Conservation (phyloP, 2,797 vertebrate genomes). For the Anguilla megastoma region DNA sequence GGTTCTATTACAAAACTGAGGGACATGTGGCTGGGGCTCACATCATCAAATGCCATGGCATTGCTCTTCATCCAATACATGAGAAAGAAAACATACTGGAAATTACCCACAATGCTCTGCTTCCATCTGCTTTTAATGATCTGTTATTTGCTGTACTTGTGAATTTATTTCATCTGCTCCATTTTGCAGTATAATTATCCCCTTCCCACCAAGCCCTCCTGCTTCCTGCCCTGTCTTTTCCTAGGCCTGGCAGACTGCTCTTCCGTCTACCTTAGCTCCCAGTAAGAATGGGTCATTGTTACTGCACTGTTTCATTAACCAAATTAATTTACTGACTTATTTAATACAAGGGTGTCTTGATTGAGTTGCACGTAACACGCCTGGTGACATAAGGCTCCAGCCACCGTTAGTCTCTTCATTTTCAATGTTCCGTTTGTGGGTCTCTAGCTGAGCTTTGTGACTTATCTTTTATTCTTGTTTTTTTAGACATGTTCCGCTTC, state of each 20-base stretch:
- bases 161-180: background rate
- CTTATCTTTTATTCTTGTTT: background rate
- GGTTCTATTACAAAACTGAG: background rate
- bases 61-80: background rate
- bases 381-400: background rate
- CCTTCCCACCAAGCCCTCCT: background rate
- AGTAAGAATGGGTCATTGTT: background rate
- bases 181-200: background rate
- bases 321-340: background rate
- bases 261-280: background rate
- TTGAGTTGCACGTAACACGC: background rate
- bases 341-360: background rate
- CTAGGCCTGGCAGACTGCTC: background rate
- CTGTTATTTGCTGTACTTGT: background rate
- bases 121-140: background rate
- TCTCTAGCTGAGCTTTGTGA: background rate
- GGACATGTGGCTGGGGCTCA: background rate
- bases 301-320: background rate
- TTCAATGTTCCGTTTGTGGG: background rate
- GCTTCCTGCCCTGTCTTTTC: background rate
- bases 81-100: background rate
- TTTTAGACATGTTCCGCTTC: constrained; percentile 39
- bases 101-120: background rate
- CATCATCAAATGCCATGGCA: background rate
- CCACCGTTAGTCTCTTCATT: background rate